These are phyloP conservation scores for Ctenochaetus hawaiiensis DNA, from an alignment of 2,797 vertebrate species.

Conservation along the genomic window DNA sequence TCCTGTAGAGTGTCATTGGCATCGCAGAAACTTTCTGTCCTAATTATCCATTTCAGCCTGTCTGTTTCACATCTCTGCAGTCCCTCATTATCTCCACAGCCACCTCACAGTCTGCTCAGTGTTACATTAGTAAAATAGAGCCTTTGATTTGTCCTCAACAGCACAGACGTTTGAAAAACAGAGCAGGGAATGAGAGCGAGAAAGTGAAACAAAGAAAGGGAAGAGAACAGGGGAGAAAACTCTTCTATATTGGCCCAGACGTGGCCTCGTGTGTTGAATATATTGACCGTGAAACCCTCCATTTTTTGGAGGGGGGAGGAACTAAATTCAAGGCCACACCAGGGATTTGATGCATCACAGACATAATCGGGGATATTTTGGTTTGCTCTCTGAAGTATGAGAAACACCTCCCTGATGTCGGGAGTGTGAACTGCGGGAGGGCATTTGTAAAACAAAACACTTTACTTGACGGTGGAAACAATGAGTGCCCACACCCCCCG, in stretches of 20 bases:
- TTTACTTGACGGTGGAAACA: conserved; percentile 76
- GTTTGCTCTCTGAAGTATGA: conserved; percentile 77
- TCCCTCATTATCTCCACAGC: conserved; percentile 84
- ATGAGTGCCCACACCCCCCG: conserved; percentile 65
- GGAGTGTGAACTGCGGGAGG: conserved; percentile 69
- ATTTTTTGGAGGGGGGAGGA: conserved; percentile 65
- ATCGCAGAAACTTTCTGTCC: conserved; percentile 86
- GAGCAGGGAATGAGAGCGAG: conserved; percentile 47
- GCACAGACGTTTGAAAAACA: conserved; percentile 74
- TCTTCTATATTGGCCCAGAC: conserved; percentile 60
- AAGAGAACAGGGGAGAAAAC: conserved; percentile 30
- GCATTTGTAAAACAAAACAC: conserved; percentile 83
- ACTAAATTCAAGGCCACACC: conserved; percentile 70
- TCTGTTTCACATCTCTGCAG: conserved; percentile 85
- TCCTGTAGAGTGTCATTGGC: conserved; percentile 83
- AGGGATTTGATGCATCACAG: conserved; percentile 79
- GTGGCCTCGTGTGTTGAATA: conserved; percentile 76
- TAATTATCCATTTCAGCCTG: conserved; percentile 90
- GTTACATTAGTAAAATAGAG: conserved; percentile 86
- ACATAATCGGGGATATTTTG: conserved; percentile 80
- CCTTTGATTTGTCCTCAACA: conserved; percentile 85
- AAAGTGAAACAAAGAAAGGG: conserved; percentile 58
- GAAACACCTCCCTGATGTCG: conserved; percentile 51
- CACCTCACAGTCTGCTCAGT: conserved; percentile 81
- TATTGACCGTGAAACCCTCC: conserved; percentile 76